Evolutionary conservation across 2,888 invertebrate genomes (phyloP).

Genomic region (Calameuta filiformis): DNA sequence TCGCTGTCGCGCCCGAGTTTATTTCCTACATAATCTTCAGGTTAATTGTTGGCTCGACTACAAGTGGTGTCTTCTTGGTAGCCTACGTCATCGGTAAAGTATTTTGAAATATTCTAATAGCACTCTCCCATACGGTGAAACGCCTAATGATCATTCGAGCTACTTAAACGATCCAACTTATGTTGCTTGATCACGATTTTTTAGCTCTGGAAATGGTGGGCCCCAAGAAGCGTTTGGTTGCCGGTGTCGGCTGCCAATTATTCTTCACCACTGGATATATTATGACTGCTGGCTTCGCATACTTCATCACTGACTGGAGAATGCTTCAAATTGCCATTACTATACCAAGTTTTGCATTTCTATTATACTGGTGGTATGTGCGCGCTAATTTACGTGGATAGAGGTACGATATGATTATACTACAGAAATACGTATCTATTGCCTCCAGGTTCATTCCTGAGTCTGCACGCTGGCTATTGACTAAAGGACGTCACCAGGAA

Average conservation of each 20-base stretch:
- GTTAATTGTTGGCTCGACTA: constrained; percentile 77
- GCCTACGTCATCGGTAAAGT: constrained; percentile 79
- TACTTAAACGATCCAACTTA: neutral
- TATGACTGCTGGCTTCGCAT: constrained; percentile 75
- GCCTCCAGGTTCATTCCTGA: constrained; percentile 75
- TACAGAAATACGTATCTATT: neutral
- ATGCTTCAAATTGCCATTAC: constrained; percentile 77
- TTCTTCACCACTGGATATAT: constrained; percentile 81
- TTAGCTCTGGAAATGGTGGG: constrained; percentile 79
- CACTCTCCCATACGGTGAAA: neutral
- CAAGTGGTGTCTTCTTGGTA: constrained; percentile 81
- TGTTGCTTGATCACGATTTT: constrained; percentile 27
- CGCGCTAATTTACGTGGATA: constrained; percentile 1
- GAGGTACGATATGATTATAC: neutral
- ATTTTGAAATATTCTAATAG: neutral
- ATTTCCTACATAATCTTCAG: constrained; percentile 75
- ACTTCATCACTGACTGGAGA: constrained; percentile 77
- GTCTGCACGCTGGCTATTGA: constrained; percentile 78
- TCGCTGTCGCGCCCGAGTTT: constrained; percentile 77
- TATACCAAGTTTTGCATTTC: constrained; percentile 75
- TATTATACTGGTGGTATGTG: constrained; percentile 77
- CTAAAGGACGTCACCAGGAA: constrained; percentile 72
- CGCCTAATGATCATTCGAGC: neutral
- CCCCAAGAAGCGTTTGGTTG: constrained; percentile 74
- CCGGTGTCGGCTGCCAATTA: constrained; percentile 79